Conservation (phyloP, 1,140 invertebrate genomes). For the Ridgeia piscesae region DNA sequence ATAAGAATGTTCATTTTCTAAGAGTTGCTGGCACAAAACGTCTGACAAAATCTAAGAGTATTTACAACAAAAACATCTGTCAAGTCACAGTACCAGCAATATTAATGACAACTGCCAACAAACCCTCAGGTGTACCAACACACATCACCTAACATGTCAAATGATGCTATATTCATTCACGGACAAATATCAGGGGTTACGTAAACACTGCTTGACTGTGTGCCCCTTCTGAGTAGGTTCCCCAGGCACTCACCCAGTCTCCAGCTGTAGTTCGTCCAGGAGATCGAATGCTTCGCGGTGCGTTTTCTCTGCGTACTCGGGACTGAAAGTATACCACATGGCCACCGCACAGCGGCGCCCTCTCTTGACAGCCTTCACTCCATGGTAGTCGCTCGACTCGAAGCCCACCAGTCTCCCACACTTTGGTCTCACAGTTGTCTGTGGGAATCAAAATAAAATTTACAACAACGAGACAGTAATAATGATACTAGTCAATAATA, state of each 20-base stretch:
- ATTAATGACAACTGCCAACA: no score
- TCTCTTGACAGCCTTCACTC: constrained; percentile 62
- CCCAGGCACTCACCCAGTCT: not conserved
- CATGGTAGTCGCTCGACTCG: constrained; percentile 65
- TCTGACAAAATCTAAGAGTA: no score
- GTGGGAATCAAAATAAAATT: not conserved
- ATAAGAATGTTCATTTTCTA: no score
- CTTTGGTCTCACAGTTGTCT: constrained; percentile 56
- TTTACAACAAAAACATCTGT: no score
- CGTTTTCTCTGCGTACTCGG: not conserved
- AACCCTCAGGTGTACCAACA: no score
- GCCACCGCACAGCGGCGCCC: constrained; percentile 66
- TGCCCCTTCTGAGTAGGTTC: not conserved
- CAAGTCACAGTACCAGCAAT: no score
- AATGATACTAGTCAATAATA: not conserved
- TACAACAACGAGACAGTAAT: not conserved
- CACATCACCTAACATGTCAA: no score
- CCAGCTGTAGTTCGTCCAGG: not conserved
- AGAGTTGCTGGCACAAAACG: no score
- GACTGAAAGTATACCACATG: constrained; percentile 67
- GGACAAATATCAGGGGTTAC: no score
- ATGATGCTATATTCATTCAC: no score
- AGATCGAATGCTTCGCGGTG: not conserved
- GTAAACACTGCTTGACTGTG: no score
- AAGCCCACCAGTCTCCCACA: constrained; percentile 68